Base-by-base conservation (phyloP, 2,888 invertebrate genomes). In the Rotaria magnacalcarata region DNA sequence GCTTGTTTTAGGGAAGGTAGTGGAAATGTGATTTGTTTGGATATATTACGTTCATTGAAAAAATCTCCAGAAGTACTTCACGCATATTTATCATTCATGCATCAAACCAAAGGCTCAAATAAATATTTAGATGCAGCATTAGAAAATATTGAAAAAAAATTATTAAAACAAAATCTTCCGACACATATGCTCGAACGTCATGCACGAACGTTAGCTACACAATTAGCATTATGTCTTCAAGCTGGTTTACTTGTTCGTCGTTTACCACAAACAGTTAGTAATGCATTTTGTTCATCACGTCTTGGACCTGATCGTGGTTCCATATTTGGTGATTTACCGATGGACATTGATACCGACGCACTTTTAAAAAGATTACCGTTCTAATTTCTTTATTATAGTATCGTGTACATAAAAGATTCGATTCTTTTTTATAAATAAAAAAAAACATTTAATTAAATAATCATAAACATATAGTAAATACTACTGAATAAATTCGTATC, bases 281-380 rank as follows among this genome's bases (percentile, higher is more conserved):
- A 80, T 47, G 47, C 47, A 19, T 80, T 80, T 80, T 80, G 80
- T 47, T 21, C 80, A 80, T 80, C 80, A 24, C 43, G 80, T 47
- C 80, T 80, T 21, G 80, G 80, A n/a, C 80, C 80, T 80, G 14
- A 80, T 80, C 80, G 80, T n/a, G 80, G 80, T n/a, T 24, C 47
- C 2, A 80, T 80, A 4, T 80, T 80, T 80, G 80, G 80, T n/a
- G 80, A 24, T 47, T 80, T 80, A n/a, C 80, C 80, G 0, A 80
- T 47, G n/a, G 47, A 80, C 47, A 47, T 80, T 21, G 80, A 80
- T 47, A 80, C 14, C 1, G 80, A 80, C 47, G n/a, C 10, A 11
- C 47, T 80, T 14, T 47, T 80, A n/a, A 80, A 80, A 47, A 47
- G 80, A 80, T 80, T 80, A 80, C 80, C 80, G 2, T 80, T 80